Conservation (phyloP, 2,113 vertebrate species). For the Ochotona princeps region DNA sequence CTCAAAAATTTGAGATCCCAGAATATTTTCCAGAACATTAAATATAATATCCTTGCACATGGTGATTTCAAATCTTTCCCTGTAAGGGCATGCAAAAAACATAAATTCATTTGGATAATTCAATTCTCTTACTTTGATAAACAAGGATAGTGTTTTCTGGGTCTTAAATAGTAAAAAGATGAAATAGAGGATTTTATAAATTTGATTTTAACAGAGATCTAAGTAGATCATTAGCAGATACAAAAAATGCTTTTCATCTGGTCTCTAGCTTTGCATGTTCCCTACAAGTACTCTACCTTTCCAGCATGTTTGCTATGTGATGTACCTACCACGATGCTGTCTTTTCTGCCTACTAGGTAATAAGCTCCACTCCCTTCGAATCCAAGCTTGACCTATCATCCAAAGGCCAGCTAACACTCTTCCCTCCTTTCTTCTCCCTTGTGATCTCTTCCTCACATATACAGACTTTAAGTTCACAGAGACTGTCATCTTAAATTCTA, state of each 20-base stretch:
- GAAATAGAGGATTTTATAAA: background rate
- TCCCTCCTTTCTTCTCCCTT: background rate
- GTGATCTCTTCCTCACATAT: background rate
- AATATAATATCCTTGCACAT: background rate
- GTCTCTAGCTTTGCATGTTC: background rate
- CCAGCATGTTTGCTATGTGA: no score
- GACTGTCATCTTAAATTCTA: background rate
- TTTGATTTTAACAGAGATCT: background rate
- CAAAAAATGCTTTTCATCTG: background rate
- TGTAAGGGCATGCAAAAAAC: background rate
- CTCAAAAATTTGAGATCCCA: background rate
- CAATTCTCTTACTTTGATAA: background rate
- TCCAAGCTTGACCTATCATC: background rate
- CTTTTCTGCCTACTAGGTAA: background rate
- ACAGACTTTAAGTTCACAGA: background rate
- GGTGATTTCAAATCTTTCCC: background rate
- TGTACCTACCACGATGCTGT: background rate
- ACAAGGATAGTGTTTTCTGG: background rate
- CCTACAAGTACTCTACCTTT: background rate
- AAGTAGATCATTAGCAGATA: background rate
- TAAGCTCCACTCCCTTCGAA: background rate
- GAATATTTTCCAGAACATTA: background rate
- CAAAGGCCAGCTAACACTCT: background rate
- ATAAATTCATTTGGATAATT: background rate
- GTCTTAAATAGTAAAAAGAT: background rate